Evolutionary conservation across 1,140 invertebrate species (phyloP), one percentile per base, ranked within the genome.

Genomic region (Orius laevigatus): DNA sequence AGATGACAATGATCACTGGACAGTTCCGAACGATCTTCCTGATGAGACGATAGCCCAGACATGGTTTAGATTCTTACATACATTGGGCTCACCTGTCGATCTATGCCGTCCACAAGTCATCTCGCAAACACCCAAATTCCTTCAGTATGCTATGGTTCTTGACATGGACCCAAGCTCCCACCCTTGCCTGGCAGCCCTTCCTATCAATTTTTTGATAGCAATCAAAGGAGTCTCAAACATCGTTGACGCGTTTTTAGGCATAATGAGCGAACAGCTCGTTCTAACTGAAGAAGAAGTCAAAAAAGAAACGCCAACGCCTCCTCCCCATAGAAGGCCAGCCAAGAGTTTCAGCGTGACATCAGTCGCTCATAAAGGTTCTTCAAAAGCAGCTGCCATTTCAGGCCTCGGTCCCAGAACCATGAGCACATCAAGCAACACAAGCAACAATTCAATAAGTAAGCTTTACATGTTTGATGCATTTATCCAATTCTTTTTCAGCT

Each of bases 1-100:
- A 90, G 87, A 73, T 55, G 88, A 91, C 51, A 87, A 93, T 58
- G 88, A 93, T 62, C 66, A 72, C 5, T 75, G 78, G 55, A 60
- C 90, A 3, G 82, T 93, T 40, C 83, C 89, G 12, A 58, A 66
- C 4, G 79, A 79, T 35, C 93, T 95, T 82, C 75, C 74, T 15
- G 76, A 85, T 54, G 89, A 95, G 62, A 84, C 84, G 52, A 78
- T 95, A 11, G 81, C 85, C 33, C 91, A 96, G 68, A 81, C 81
- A 58, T 96, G 92, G 92, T 96, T 90, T 66, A 74, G 92, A 49
- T 80, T 96, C 57, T 66, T 96, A 33, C 87, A 94, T 56, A 87
- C 84, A 32, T 76, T 94, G 52, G 90, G 92, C 16, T 94, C 94
- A 66, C 93, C 93, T 0, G 85, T 91, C 0, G 89, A 92, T 57